Evolutionary conservation across 2,888 invertebrate genomes (phyloP).

Genomic region (Endotricha flammealis): DNA sequence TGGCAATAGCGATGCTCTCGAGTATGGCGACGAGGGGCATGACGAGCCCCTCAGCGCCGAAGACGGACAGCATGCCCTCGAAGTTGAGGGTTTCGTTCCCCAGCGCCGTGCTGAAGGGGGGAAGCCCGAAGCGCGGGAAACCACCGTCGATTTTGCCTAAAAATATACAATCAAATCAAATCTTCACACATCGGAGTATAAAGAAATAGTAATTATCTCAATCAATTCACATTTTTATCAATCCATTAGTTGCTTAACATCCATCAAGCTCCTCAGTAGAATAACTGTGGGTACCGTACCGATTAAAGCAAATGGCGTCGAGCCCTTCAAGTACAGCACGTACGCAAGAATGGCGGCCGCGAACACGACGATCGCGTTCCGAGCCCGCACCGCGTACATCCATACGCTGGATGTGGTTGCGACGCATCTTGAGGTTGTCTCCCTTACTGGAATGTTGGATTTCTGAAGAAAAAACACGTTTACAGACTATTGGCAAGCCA

Average conservation of each 20-base stretch:
- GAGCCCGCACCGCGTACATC: constrained; percentile 77
- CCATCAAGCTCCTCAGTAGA: too few species aligned
- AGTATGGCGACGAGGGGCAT: constrained; percentile 85
- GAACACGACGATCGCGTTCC: constrained; percentile 89
- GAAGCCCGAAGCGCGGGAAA: constrained; percentile 81
- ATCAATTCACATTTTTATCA: too few species aligned
- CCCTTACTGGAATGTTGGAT: constrained; percentile 24
- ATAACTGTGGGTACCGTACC: too few species aligned
- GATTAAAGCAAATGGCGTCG: constrained; percentile 83
- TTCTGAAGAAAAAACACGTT: constrained; percentile 28
- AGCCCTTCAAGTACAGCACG: constrained; percentile 52
- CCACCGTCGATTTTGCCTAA: constrained; percentile 82
- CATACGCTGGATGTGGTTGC: constrained; percentile 26
- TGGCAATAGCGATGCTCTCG: constrained; percentile 86
- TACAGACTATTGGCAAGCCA: too few species aligned
- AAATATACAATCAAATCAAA: too few species aligned
- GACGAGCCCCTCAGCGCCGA: constrained; percentile 81
- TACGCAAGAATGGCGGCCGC: constrained; percentile 81
- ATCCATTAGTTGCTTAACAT: too few species aligned
- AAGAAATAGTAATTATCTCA: too few species aligned
- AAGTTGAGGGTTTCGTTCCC: constrained; percentile 79
- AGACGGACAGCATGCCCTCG: constrained; percentile 78
- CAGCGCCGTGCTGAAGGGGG: constrained; percentile 81
- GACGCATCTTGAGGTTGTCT: constrained; percentile 16
- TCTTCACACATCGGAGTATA: too few species aligned